Conservation (phyloP, 2,113 vertebrate genomes). For the Brienomyrus longianalis region DNA sequence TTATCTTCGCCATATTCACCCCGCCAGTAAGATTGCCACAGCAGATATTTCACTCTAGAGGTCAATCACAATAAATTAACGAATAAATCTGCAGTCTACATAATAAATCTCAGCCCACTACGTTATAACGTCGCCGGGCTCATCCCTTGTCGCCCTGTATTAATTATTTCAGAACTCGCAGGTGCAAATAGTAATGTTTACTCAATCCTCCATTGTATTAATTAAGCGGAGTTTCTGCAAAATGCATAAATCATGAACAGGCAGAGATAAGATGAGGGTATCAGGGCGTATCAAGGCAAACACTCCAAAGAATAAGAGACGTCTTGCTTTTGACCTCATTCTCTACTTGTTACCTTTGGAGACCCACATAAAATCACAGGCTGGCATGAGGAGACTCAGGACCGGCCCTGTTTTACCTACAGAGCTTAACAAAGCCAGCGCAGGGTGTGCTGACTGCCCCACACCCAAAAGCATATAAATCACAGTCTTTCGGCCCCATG, state of each 20-base stretch:
- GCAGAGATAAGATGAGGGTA: background rate
- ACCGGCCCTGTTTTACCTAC: background rate
- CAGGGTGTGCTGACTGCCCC: background rate
- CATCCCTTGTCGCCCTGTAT: background rate
- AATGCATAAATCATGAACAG: slow-evolving; percentile 8
- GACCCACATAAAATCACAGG: background rate
- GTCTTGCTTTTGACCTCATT: background rate
- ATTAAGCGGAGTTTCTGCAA: background rate
- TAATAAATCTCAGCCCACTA: background rate
- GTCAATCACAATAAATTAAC: slow-evolving; percentile 6
- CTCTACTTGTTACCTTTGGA: background rate
- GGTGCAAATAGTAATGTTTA: slow-evolving; percentile 13
- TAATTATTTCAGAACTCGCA: background rate
- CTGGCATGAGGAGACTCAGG: background rate
- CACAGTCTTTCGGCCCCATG: background rate
- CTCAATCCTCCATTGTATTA: slow-evolving; percentile 8
- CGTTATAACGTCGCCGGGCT: background rate
- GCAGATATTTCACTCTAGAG: background rate
- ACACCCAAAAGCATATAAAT: background rate
- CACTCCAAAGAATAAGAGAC: background rate
- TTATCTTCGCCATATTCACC: background rate
- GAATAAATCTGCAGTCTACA: background rate
- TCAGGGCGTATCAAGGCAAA: background rate
- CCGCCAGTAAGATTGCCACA: background rate
- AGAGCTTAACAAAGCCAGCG: background rate